Conservation (phyloP, 2,797 vertebrate species). For the Masticophis lateralis region DNA sequence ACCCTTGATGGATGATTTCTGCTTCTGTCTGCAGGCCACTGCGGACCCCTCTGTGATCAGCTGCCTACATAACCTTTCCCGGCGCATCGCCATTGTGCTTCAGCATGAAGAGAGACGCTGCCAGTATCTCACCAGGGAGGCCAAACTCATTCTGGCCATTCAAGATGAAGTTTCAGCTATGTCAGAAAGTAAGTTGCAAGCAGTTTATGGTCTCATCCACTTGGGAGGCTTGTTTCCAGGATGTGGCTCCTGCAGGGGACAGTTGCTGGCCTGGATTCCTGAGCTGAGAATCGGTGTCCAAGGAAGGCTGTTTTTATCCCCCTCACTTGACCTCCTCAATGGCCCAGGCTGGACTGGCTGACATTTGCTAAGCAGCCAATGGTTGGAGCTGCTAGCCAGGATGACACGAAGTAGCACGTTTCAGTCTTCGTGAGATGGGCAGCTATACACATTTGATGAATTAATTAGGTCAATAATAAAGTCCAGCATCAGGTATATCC, state of each 20-base stretch:
- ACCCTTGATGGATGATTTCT: too few species aligned
- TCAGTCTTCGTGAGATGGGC: background rate
- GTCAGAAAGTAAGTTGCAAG: slow-evolving; percentile 82
- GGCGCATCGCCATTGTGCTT: slow-evolving; percentile 90
- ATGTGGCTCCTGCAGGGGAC: background rate
- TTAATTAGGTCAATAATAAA: background rate
- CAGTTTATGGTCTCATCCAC: background rate
- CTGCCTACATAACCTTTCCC: slow-evolving; percentile 94
- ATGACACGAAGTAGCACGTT: background rate
- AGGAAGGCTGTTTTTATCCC: background rate
- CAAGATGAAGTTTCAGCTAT: slow-evolving; percentile 93
- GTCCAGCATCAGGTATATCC: too few species aligned
- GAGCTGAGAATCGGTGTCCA: too few species aligned
- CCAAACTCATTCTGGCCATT: slow-evolving; percentile 92
- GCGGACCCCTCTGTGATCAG: slow-evolving; percentile 91
- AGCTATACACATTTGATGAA: background rate
- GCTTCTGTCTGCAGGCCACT: slow-evolving; percentile 77
- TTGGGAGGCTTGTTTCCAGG: background rate
- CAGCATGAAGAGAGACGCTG: slow-evolving; percentile 97
- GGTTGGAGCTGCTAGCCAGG: background rate
- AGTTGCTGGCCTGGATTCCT: rapidly evolving
- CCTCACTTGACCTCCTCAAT: background rate
- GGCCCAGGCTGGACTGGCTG: background rate
- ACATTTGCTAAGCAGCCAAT: background rate
- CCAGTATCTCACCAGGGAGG: slow-evolving; percentile 95